Evolutionary conservation across 92 coral and sea anemone genomes (phyloP), one percentile per base, ranked within the genome.

Genomic region (Ricordea florida): DNA sequence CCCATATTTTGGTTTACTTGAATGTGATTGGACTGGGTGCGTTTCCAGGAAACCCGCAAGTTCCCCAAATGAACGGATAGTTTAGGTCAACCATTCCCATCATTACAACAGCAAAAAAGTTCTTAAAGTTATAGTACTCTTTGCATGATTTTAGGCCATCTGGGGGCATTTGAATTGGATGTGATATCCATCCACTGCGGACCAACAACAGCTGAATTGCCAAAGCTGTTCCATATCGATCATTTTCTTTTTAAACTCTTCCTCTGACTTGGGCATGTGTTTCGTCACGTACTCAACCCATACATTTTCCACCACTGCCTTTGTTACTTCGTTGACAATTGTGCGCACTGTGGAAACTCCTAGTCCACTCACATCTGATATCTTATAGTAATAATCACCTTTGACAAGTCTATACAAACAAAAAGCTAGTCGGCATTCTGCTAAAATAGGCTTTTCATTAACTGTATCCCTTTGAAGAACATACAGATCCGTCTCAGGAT

Each of bases 71-170:
- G 60, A 86, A 80, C 18, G 78, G 33, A 52, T 71, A 85, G 16
- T 81, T 65, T 17, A 82, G 42, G 52, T 85, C 90, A 15, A 79
- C 78, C 72, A 80, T 37, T 4, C 63, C 91, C 91, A 86, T 86
- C 58, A 79, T 31, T 3, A 86, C 81, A 41, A 86, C 36, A 0
- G 82, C 72, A 57, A 79, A 86, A 37, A 80, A 73, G 20, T 66
- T 80, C 55, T 47, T 47, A 47, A 47, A 25, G 56, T 21, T 22
- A 81, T 8, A 69, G 75, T 42, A 77, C 27, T 84, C 89, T 31
- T 84, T 84, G 26, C 58, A 46, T 8, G 89, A 43, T 27, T 69
- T 74, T 29, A 49, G 57, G 10, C 85, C 86, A 4, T 80, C 89
- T 36, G 80, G 6, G 89, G 74, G 55, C 89, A 84, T 44, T 69